Evolutionary conservation across 1,140 invertebrate genomes (phyloP).

Genomic region (Formica selysi): DNA sequence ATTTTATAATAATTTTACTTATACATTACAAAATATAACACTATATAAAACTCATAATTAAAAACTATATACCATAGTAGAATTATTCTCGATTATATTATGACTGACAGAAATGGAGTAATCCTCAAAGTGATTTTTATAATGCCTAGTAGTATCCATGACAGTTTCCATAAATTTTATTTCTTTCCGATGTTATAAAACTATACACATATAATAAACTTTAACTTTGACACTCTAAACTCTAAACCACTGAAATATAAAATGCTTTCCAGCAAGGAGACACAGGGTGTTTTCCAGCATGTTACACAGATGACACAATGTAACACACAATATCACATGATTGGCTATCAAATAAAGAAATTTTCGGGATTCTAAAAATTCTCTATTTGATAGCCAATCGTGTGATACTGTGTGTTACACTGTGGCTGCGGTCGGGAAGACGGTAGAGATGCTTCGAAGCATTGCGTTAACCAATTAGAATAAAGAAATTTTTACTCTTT

Average conservation of each 20-base stretch:
- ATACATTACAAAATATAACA: constrained; percentile 16
- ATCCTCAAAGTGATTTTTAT: constrained; percentile 76
- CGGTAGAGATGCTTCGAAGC: too few relatives aligned
- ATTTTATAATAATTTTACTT: constrained; percentile 29
- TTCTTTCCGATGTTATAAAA: not conserved
- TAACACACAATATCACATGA: too few relatives aligned
- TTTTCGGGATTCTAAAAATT: too few relatives aligned
- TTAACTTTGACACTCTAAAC: not conserved
- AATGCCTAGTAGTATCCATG: constrained; percentile 69
- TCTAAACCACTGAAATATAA: not conserved
- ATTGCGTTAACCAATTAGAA: too few relatives aligned
- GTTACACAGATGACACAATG: too few relatives aligned
- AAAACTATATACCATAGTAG: constrained; percentile 64
- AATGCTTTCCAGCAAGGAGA: too few relatives aligned
- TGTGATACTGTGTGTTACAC: too few relatives aligned
- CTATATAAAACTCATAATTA: constrained; percentile 34
- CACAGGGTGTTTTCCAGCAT: too few relatives aligned
- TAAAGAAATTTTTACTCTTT: too few relatives aligned
- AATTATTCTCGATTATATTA: constrained; percentile 60
- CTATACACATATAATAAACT: not conserved
- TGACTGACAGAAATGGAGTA: constrained; percentile 57
- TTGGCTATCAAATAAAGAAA: too few relatives aligned
- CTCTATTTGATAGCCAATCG: too few relatives aligned
- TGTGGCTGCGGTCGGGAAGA: too few relatives aligned
- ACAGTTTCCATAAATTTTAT: not conserved